A percentile compares a stretch with the other conserved stretches of the same genome.
Evolutionary conservation across 2,113 vertebrate genomes (phyloP).

Genomic region (Barnardius zonarius): DNA sequence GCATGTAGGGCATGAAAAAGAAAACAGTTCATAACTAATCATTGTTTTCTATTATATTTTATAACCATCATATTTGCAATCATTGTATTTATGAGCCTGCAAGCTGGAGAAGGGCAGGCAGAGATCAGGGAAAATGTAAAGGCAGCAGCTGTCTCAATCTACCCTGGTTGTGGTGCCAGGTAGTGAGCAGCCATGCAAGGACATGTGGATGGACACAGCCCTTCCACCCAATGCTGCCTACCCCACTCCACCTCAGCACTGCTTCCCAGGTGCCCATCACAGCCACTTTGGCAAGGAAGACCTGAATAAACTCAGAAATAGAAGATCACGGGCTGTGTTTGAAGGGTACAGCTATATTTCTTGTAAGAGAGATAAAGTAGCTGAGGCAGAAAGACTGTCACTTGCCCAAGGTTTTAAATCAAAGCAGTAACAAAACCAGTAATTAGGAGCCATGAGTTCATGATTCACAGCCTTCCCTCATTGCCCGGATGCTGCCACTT

Average conservation of each 20-base stretch:
- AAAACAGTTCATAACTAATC: not conserved
- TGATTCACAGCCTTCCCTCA: not conserved
- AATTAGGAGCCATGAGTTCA: not conserved
- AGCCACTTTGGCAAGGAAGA: not conserved
- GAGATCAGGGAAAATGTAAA: not conserved
- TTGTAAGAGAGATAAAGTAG: not conserved
- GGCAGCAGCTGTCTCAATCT: not conserved
- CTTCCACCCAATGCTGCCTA: not conserved
- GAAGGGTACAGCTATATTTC: not conserved
- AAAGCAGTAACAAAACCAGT: not conserved
- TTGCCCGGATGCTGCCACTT: not conserved
- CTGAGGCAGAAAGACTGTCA: not conserved
- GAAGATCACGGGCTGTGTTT: not conserved
- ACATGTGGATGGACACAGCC: fast-evolving
- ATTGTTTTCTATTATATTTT: not conserved
- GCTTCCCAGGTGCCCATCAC: not conserved
- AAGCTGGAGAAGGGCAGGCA: not conserved
- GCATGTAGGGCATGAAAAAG: not conserved
- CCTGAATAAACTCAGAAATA: not conserved
- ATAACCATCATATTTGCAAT: not conserved
- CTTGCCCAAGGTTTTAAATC: not conserved
- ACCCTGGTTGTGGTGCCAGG: fast-evolving
- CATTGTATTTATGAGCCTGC: not conserved
- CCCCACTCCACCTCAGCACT: not conserved
- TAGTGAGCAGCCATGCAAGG: fast-evolving